Evolutionary conservation across 2,888 invertebrate species (phyloP).

Genomic region (Pocota personata): DNA sequence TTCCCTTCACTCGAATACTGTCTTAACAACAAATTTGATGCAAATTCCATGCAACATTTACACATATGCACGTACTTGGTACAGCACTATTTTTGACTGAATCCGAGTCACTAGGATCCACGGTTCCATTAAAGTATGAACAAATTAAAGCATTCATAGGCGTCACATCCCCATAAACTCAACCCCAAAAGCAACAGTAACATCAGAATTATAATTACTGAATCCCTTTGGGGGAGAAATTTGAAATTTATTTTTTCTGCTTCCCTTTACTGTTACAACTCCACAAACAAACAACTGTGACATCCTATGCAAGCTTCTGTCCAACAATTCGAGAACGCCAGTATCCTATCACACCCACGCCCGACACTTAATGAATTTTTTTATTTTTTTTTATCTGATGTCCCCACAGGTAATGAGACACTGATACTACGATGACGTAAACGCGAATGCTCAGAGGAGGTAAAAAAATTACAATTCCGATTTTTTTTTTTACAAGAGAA

Average conservation of each 20-base stretch:
- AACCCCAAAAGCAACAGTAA: not conserved
- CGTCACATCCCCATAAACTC: too few species aligned
- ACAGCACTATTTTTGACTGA: too few species aligned
- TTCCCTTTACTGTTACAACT: not conserved
- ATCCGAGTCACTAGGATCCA: too few species aligned
- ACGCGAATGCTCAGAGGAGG: not conserved
- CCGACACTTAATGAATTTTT: constrained; percentile 6
- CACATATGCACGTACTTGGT: too few species aligned
- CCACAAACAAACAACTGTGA: not conserved
- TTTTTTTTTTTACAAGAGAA: constrained; percentile 14
- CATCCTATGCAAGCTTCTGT: not conserved
- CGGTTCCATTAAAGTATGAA: too few species aligned
- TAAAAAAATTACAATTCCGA: not conserved
- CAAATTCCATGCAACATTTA: too few species aligned
- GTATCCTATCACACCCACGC: not conserved
- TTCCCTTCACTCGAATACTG: too few species aligned
- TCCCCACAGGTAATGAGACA: constrained; percentile 39
- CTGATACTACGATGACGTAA: constrained; percentile 13
- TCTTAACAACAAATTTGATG: too few species aligned
- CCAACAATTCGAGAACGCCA: not conserved
- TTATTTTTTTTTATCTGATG: not conserved
- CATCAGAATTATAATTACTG: not conserved
- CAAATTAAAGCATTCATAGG: too few species aligned
- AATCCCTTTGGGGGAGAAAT: not conserved
- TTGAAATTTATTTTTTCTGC: not conserved